Base-by-base conservation (phyloP, 2,888 invertebrate species). In the Pristionchus maxplancki region DNA sequence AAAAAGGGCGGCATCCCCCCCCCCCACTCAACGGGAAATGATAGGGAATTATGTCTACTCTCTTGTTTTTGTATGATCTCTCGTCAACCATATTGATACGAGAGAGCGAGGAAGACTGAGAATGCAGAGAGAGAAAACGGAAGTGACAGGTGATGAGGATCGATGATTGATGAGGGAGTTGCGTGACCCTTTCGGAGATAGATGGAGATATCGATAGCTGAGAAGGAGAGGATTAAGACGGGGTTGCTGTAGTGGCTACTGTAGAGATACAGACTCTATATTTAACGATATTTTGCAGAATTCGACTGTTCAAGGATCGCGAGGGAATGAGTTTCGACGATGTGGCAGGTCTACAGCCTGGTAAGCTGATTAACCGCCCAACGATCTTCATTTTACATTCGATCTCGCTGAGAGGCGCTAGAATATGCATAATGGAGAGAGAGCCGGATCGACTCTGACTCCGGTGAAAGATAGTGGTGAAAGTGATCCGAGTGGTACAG, bases 361-460 rank as follows among this genome's bases (percentile, higher is more conserved):
- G 78, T 78, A 78, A 6, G 78, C 0, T 15, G 31, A 13, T 24
- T n/a, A 0, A 24, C 13, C 3, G 50, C n/a, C n/a, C n/a, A n/a
- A n/a, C n/a, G n/a, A n/a, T n/a, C n/a, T 20, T 50, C 1, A 20
- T 50, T 84, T 31, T 31, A 50, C 15, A 48, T 28, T 50, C 11
- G 64, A 58, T 34, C 62, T 44, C 40, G 88, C 20, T 92, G 88
- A 92, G 97, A 98, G 92, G 98, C 99, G 98, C 97, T 97, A 37
- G 99, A 48, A 48, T 48, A 48, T 48, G n/a, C n/a, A n/a, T n/a
- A n/a, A n/a, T n/a, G n/a, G n/a, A n/a, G n/a, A n/a, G n/a, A n/a
- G n/a, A n/a, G 17, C 4, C 15, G 13, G 20, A 20, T 50, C 50
- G 48, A 20, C 58, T 44, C 24, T n/a, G 24, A 24, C 13, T n/a